A percentile compares a stretch with the other conserved stretches of the same genome.
These are phyloP conservation scores for Centruroides sculpturatus DNA, from an alignment of 1,140 invertebrate species.

Conservation along the genomic window DNA sequence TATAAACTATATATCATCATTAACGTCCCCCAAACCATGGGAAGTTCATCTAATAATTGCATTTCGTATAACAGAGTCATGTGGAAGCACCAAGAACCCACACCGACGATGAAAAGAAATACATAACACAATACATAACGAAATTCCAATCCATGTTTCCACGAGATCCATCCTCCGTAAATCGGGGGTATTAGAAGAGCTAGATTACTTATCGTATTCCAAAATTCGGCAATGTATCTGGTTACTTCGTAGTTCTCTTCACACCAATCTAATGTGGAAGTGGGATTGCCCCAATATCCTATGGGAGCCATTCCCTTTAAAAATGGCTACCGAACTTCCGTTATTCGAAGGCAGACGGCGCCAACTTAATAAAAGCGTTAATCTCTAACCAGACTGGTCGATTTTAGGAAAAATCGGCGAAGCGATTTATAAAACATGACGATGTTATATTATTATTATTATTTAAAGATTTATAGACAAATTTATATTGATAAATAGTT, in stretches of 20 bases:
- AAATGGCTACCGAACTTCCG: too few species aligned
- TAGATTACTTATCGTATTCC: conserved; percentile 26
- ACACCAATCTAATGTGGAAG: conserved; percentile 37
- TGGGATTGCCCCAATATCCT: conserved; percentile 32
- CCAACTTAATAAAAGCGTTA: too few species aligned
- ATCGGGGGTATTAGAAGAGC: conserved; percentile 33
- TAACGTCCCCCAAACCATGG: conserved; percentile 29
- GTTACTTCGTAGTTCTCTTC: conserved; percentile 32
- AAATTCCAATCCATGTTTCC: conserved; percentile 22
- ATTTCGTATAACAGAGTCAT: conserved; percentile 35
- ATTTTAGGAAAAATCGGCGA: too few species aligned
- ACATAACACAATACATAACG: conserved; percentile 15
- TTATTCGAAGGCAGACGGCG: too few species aligned
- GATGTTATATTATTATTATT: too few species aligned
- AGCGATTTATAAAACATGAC: too few species aligned
- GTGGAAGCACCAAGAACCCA: conserved; percentile 36
- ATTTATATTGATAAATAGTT: too few species aligned
- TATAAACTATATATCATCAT: conserved; percentile 13
- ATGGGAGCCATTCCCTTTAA: too few species aligned
- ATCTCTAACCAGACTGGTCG: too few species aligned
- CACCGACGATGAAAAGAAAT: conserved; percentile 27
- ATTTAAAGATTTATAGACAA: too few species aligned
- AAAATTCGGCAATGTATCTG: too few species aligned
- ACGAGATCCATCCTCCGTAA: conserved; percentile 23
- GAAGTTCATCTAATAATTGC: conserved; percentile 34